phyloP scores from a whole-genome alignment of 2,888 invertebrate species.

The Dascillus cervinus region DNA sequence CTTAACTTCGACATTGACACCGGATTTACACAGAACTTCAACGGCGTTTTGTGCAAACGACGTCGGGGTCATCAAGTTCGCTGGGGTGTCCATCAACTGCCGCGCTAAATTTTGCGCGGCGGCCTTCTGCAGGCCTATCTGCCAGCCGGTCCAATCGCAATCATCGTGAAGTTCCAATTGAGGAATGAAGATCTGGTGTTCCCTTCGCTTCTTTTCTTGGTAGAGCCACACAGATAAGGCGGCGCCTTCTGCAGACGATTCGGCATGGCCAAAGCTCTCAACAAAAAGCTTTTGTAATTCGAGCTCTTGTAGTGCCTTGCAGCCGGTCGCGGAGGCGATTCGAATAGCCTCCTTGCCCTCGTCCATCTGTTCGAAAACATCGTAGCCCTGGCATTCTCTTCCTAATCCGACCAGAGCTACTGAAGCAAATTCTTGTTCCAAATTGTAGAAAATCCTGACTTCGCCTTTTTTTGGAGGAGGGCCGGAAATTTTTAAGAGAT shows the following conservation, averaged over 20 bases:
- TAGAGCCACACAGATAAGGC: slow-evolving; percentile 61
- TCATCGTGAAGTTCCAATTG: slow-evolving; percentile 53
- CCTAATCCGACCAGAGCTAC: slow-evolving; percentile 73
- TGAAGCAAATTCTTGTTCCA: slow-evolving; percentile 55
- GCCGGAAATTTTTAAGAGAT: slow-evolving; percentile 39
- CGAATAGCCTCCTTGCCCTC: slow-evolving; percentile 69
- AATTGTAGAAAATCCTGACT: slow-evolving; percentile 56
- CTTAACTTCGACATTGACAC: slow-evolving; percentile 56
- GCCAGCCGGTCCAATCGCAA: slow-evolving; percentile 64
- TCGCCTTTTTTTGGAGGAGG: slow-evolving; percentile 48
- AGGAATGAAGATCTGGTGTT: slow-evolving; percentile 34
- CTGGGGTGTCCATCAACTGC: slow-evolving; percentile 70
- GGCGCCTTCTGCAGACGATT: slow-evolving; percentile 74
- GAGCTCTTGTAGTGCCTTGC: slow-evolving; percentile 48
- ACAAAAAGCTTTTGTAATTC: slow-evolving; percentile 53
- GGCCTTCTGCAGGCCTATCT: slow-evolving; percentile 62
- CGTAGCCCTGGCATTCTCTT: slow-evolving; percentile 57
- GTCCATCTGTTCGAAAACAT: slow-evolving; percentile 61
- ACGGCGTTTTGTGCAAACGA: slow-evolving; percentile 65
- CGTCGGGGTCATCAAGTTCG: slow-evolving; percentile 72
- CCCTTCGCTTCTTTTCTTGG: slow-evolving; percentile 53
- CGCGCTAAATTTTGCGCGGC: slow-evolving; percentile 75
- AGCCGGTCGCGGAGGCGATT: slow-evolving; percentile 57
- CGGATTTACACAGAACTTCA: slow-evolving; percentile 46
- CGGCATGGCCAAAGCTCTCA: slow-evolving; percentile 70